phyloP scores from a whole-genome alignment of 2,888 invertebrate species.

The Molorchus minor region DNA sequence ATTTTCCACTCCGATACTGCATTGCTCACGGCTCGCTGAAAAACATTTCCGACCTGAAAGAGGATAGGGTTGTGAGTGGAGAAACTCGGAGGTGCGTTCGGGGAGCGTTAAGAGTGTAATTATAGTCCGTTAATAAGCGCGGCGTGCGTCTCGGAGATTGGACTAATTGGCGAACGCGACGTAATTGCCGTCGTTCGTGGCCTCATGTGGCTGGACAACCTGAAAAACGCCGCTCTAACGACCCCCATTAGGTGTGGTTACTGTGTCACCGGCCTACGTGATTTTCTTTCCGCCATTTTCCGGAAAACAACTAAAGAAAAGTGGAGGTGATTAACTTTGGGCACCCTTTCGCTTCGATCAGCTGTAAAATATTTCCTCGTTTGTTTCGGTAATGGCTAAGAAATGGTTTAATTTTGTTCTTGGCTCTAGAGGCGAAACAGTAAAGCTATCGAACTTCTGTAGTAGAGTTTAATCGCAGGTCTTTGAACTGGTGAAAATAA shows the following conservation, averaged over 20 bases:
- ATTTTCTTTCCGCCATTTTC: slow-evolving; percentile 26
- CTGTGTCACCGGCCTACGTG: slow-evolving; percentile 45
- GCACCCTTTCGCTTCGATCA: slow-evolving; percentile 17
- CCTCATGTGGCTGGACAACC: slow-evolving; percentile 37
- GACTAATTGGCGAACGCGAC: slow-evolving; percentile 56
- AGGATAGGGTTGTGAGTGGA: slow-evolving; percentile 10
- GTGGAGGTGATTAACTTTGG: slow-evolving; percentile 26
- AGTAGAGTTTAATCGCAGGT: no score
- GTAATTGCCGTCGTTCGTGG: slow-evolving; percentile 50
- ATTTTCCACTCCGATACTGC: neutral
- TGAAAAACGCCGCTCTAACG: slow-evolving; percentile 48
- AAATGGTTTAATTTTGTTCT: neutral
- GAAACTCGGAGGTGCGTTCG: slow-evolving; percentile 18
- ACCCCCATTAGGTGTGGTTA: slow-evolving; percentile 49
- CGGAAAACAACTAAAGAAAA: slow-evolving; percentile 28
- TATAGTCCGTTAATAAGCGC: slow-evolving; percentile 54
- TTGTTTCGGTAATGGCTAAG: slow-evolving; percentile 16
- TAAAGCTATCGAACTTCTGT: no score
- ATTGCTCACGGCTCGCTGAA: neutral
- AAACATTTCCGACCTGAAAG: slow-evolving; percentile 6
- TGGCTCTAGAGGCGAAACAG: neutral
- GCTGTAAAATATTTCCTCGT: slow-evolving; percentile 14
- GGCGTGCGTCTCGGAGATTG: slow-evolving; percentile 55
- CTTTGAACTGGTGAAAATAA: no score
- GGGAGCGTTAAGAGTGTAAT: slow-evolving; percentile 46